Evolutionary conservation across 2,888 invertebrate species (phyloP), one percentile per base, ranked within the genome.

Genomic region (Mythimna pallens): DNA sequence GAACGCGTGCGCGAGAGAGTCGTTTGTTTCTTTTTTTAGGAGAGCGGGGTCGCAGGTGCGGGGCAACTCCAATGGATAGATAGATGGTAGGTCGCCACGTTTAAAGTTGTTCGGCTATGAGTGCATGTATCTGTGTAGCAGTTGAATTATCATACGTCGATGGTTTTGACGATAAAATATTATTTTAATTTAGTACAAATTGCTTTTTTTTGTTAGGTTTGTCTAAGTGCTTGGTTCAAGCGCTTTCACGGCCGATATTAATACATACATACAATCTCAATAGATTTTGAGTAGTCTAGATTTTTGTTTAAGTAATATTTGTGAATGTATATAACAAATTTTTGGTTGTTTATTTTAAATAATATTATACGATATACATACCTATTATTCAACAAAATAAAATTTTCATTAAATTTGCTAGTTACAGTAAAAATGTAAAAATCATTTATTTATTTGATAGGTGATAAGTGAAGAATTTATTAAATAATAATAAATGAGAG

Each of bases 381-480:
- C 17, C 5, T 6, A 63, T 80, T 59, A 52, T 62, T 76, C 63
- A 69, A 74, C 30, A 68, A 73, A 76, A 65, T 59, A 63, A 76
- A 64, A 70, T 30, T 70, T 65, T 70, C 47, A 62, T 73, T 66
- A 22, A 73, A 78, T 74, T 75, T 63, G 25, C 71, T 58, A 73
- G 64, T 76, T 50, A 69, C 62, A 72, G 22, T 73, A 64, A 30
- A 74, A 73, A 81, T 79, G 73, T 82, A 76, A 76, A 77, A 74
- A 78, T 50, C 36, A 71, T 75, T 81, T 85, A 86, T 86, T 86
- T 87, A 87, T 86, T 84, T 78, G 14, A 78, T 87, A 85, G 47
- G 80, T 73, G 64, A 61, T 87, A 87, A 86, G 82, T 52, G 75
- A 86, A 84, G 81, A 86, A 88, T 89, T 89, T 89, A 88, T 88